Evolutionary conservation across 2,797 vertebrate species (phyloP).

Genomic region (Poecilia velifera): DNA sequence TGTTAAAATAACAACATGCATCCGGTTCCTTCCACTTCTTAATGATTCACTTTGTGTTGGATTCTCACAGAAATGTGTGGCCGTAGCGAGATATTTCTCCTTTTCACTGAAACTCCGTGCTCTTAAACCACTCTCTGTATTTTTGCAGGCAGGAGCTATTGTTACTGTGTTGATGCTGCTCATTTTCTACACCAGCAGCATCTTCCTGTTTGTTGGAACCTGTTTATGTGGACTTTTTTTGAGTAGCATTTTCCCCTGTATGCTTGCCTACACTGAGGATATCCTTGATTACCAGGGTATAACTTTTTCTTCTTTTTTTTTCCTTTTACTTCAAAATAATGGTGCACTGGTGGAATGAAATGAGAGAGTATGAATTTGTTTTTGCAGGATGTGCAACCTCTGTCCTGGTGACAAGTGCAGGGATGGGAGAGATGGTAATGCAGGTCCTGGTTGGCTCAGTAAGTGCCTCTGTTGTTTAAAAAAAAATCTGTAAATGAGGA

Average conservation of each 20-base stretch:
- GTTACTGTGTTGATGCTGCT: conserved; percentile 89
- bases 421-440: conserved; percentile 94
- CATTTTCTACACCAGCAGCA: conserved; percentile 86
- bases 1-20: neutral
- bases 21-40: neutral
- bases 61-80: neutral
- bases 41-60: neutral
- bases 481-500: conserved; percentile 10
- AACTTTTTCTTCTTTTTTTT: neutral
- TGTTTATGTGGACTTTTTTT: conserved; percentile 92
- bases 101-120: neutral
- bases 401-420: conserved; percentile 92
- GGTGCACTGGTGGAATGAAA: neutral
- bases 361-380: conserved; percentile 18
- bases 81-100: neutral
- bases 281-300: conserved; percentile 92
- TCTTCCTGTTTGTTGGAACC: conserved; percentile 91
- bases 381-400: conserved; percentile 92
- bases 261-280: conserved; percentile 95
- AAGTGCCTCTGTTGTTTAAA: conserved; percentile 40
- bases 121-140: conserved; percentile 4
- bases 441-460: conserved; percentile 94
- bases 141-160: conserved; percentile 87
- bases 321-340: conserved; percentile 11
- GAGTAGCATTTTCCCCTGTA: conserved; percentile 95